These are phyloP conservation scores for Bedellia somnulentella DNA, from an alignment of 2,888 invertebrate species.

Conservation along the genomic window DNA sequence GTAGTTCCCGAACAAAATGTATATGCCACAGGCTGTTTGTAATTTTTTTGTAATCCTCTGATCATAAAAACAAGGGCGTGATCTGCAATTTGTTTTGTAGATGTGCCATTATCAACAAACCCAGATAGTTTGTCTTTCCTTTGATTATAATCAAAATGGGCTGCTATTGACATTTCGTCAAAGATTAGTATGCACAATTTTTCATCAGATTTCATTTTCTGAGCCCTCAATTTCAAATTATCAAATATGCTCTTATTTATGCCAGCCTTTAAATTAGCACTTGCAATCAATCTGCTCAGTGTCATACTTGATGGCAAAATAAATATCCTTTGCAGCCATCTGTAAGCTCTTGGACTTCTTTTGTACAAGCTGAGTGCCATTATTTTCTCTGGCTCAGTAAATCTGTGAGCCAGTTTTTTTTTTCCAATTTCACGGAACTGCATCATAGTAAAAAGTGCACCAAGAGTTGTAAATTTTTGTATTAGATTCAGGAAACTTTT, in stretches of 20 bases:
- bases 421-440: slow-evolving; percentile 9
- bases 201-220: slow-evolving; percentile 6
- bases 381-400: slow-evolving; percentile 9
- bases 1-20: slow-evolving; percentile 9
- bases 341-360: no score
- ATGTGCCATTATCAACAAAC: no score
- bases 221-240: slow-evolving; percentile 6
- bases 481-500: no score
- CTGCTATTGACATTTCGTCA: slow-evolving; percentile 5
- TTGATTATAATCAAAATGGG: slow-evolving; percentile 8
- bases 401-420: slow-evolving; percentile 9
- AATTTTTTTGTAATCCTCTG: no score
- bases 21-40: slow-evolving; percentile 10
- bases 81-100: no score
- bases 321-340: no score
- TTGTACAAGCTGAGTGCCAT: slow-evolving; percentile 9
- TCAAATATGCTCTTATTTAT: no score
- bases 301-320: no score
- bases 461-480: no score
- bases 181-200: slow-evolving; percentile 7
- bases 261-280: no score
- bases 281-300: no score
- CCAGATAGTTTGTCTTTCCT: no score
- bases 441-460: slow-evolving; percentile 8
- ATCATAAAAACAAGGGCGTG: slow-evolving; percentile 11